Conservation (phyloP, 2,888 invertebrate genomes). For the Drosophila siamana region DNA sequence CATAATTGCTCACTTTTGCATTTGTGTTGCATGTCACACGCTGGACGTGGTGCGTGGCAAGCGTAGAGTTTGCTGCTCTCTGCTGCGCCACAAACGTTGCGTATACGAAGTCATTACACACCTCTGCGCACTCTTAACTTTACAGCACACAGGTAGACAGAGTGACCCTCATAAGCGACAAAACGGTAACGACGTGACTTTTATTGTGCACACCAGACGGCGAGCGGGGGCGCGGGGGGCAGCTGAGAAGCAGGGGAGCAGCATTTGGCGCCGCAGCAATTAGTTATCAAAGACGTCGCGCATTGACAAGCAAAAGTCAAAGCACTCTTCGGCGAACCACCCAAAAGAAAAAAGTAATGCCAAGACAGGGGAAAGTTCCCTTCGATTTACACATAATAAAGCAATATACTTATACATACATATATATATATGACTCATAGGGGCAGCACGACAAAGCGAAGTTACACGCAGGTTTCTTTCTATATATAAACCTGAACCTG, state of each 20-base stretch:
- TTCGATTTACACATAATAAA: slow-evolving; percentile 38
- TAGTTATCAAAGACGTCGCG: slow-evolving; percentile 79
- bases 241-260: slow-evolving; percentile 29
- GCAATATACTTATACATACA: slow-evolving; percentile 20
- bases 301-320: slow-evolving; percentile 81
- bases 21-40: slow-evolving; percentile 68
- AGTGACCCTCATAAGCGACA: slow-evolving; percentile 64
- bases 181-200: slow-evolving; percentile 77
- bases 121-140: slow-evolving; percentile 42
- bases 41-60: slow-evolving; percentile 22
- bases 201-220: slow-evolving; percentile 68
- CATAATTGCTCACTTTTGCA: slow-evolving; percentile 81
- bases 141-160: slow-evolving; percentile 25
- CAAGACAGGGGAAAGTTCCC: slow-evolving; percentile 38
- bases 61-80: neutral
- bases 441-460: slow-evolving; percentile 1
- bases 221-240: neutral
- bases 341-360: slow-evolving; percentile 51
- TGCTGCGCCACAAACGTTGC: slow-evolving; percentile 40
- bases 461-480: neutral
- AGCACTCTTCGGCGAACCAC: slow-evolving; percentile 74
- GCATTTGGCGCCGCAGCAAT: slow-evolving; percentile 79
- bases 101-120: slow-evolving; percentile 55
- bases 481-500: slow-evolving; percentile 12
- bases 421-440: slow-evolving; percentile 55